Base-by-base conservation (phyloP, 2,797 vertebrate species). In the Micropoecilia bifurca region DNA sequence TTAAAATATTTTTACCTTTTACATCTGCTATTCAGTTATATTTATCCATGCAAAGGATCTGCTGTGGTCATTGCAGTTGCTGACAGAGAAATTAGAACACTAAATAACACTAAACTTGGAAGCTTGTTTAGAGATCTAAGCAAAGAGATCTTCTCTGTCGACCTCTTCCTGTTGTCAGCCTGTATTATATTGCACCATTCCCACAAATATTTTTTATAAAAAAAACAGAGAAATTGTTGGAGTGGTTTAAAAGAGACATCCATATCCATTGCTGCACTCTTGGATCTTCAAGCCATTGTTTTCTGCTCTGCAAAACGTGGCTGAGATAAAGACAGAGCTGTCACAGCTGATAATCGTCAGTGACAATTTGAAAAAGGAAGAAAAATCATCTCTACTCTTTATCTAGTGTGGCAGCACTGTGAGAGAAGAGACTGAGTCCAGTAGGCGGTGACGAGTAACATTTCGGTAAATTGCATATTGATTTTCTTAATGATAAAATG, bases 401-500 rank as follows among this genome's bases (percentile, higher is more conserved):
- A 83, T 90, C 80, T 63, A 28, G 30, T 75, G 16, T 71, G 41
- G 77, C 73, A 73, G 73, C 6, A 20, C 66, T 61, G 71, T 61
- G 59, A 78, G 61, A 69, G 66, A 76, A 63, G 16, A 18, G 39
- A 72, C 18, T 41, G 71, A 41, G 63, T 87, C 59, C 45, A 41
- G 76, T 55, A 78, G 57, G 78, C 55, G 68, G 48, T 85, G 85
- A 88, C 71, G 73, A 89, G 78, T 74, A 82, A 88, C 80, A 89
- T 90, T 90, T 87, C 69, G 82, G 72, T 78, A 90, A 92, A 94
- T 90, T 92, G 84, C 59, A 84, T 85, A 93, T 92, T 63, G 93
- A 95, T 92, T 92, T 91, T 85, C 46, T 71, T 73, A 77, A 90
- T 82, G 78, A 91, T 90, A 90, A 90, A 87, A 80, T 76, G 66